phyloP scores from a whole-genome alignment of 1,140 invertebrate genomes.

The Procambarus virginalis region DNA sequence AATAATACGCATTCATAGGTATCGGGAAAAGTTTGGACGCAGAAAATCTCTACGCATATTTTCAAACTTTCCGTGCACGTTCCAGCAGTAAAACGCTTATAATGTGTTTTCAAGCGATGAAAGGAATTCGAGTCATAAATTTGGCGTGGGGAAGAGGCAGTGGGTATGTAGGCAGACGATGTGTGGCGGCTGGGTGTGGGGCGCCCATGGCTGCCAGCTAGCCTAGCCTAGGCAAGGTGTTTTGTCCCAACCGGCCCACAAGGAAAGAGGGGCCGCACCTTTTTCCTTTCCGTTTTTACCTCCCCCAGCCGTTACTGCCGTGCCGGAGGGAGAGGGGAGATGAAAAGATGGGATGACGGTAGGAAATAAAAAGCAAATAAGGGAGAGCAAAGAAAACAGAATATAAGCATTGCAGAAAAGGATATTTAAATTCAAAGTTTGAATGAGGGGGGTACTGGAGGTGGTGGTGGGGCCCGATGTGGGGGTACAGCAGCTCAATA shows the following conservation, averaged over 20 bases:
- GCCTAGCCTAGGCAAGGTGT: constrained; percentile 22
- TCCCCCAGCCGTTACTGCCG: constrained; percentile 19
- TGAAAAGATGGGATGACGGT: constrained; percentile 49
- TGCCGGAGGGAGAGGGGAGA: constrained; percentile 26
- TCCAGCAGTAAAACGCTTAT: neutral
- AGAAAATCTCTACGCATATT: neutral
- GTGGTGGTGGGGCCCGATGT: neutral
- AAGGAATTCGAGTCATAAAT: neutral
- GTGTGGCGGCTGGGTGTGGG: neutral
- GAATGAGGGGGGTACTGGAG: neutral
- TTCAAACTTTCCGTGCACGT: neutral
- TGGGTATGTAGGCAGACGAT: neutral
- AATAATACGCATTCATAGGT: neutral
- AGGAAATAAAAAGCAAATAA: constrained; percentile 28
- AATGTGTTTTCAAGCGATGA: neutral
- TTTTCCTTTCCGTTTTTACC: constrained; percentile 45
- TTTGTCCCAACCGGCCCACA: constrained; percentile 18
- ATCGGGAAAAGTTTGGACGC: neutral
- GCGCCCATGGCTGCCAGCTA: neutral
- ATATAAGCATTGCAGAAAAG: constrained; percentile 42
- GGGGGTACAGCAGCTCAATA: neutral
- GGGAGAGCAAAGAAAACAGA: constrained; percentile 40
- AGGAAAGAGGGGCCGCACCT: constrained; percentile 16
- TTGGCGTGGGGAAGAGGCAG: neutral
- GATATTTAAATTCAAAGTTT: constrained; percentile 49